Percentiles rank a stretch among this genome's conserved stretches.
phyloP scores from a whole-genome alignment of 2,888 invertebrate species.

The Drosophila barbarae region DNA sequence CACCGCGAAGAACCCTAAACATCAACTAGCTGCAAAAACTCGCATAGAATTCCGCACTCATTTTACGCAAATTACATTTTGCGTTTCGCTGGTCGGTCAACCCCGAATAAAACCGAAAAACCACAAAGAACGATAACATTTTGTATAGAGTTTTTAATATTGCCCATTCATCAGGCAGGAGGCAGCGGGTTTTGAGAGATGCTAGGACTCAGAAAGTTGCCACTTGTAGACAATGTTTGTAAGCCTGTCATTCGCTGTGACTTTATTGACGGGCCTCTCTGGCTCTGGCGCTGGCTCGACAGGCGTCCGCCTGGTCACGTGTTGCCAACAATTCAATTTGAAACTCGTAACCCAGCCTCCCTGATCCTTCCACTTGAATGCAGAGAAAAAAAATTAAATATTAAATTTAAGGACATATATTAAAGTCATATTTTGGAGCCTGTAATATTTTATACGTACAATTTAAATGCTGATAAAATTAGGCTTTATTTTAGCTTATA shows the following conservation, averaged over 20 bases:
- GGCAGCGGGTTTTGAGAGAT: neutral
- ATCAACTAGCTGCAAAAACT: constrained; percentile 20
- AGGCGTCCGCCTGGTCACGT: constrained; percentile 62
- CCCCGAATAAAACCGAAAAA: constrained; percentile 36
- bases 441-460: neutral
- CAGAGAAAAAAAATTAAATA: neutral
- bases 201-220: constrained; percentile 30
- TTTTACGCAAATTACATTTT: constrained; percentile 72
- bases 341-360: constrained; percentile 49
- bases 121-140: constrained; percentile 39
- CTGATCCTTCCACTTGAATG: constrained; percentile 9
- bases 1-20: constrained; percentile 10
- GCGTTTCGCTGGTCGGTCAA: constrained; percentile 50
- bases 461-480: neutral
- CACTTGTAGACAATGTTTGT: constrained; percentile 68
- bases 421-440: neutral
- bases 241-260: constrained; percentile 71
- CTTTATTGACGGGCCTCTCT: constrained; percentile 66
- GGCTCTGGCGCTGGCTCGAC: constrained; percentile 15
- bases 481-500: too few relatives aligned
- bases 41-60: constrained; percentile 36
- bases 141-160: constrained; percentile 60
- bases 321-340: constrained; percentile 71
- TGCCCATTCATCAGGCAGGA: constrained; percentile 48
- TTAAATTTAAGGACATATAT: neutral